These are phyloP conservation scores for Ammodytes dubius DNA, from an alignment of 2,113 vertebrate species.

Conservation along the genomic window DNA sequence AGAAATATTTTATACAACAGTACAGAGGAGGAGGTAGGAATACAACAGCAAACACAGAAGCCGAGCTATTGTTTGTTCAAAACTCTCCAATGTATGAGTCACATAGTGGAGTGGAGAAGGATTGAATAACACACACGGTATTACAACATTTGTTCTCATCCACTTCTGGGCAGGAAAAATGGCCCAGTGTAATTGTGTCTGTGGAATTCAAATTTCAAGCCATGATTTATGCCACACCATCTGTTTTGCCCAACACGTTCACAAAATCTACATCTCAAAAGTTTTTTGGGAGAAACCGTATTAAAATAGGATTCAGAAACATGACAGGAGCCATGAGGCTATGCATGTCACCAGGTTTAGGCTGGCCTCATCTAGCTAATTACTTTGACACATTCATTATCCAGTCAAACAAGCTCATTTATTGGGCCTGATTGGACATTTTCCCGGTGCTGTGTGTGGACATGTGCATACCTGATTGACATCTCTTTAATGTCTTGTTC, in stretches of 20 bases:
- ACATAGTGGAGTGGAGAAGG: slow-evolving; percentile 1
- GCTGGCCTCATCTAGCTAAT: background rate
- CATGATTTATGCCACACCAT: slow-evolving; percentile 1
- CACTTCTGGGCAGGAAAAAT: background rate
- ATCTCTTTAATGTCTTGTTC: background rate
- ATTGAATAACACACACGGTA: background rate
- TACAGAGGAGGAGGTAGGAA: background rate
- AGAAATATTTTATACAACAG: background rate
- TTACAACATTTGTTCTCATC: background rate
- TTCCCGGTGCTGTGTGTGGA: background rate
- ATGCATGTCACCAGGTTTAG: background rate
- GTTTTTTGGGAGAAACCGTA: background rate
- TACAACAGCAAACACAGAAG: background rate
- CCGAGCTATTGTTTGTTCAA: slow-evolving; percentile 16
- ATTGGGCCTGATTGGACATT: background rate
- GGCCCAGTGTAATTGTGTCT: background rate
- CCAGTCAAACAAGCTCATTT: background rate
- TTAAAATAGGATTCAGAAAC: slow-evolving; percentile 5
- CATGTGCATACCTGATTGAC: background rate
- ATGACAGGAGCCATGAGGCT: background rate
- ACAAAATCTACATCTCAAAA: background rate
- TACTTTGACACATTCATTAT: background rate
- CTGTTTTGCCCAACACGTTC: background rate
- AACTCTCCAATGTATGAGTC: slow-evolving; percentile 22
- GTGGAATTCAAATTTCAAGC: background rate